A percentile compares a stretch with the other conserved stretches of the same genome.
These are phyloP conservation scores for Elgonia sp. DNA, from an alignment of 2,888 invertebrate genomes.

Conservation along the genomic window DNA sequence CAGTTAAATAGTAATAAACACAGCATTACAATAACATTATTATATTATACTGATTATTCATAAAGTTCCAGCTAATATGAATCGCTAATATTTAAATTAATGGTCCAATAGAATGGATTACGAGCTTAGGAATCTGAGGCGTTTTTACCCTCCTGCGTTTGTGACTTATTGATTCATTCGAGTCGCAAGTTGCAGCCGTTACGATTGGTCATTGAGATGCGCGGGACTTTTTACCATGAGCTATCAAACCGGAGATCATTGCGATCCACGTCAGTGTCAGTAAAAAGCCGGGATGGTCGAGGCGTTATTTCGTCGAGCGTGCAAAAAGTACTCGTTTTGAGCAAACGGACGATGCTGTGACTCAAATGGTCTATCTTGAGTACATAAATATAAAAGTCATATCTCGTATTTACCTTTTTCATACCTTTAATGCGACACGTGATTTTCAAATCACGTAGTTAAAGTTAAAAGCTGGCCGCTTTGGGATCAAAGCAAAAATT, in stretches of 20 bases:
- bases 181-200: constrained; percentile 36
- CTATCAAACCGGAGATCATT: constrained; percentile 68
- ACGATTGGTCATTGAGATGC: constrained; percentile 61
- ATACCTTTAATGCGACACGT: constrained; percentile 13
- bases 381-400: constrained; percentile 69
- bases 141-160: constrained; percentile 43
- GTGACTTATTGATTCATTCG: constrained; percentile 64
- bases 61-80: constrained; percentile 20
- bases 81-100: constrained; percentile 35
- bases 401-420: constrained; percentile 57
- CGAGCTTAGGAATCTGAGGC: constrained; percentile 12
- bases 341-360: constrained; percentile 49
- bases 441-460: background rate
- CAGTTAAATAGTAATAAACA: constrained; percentile 41
- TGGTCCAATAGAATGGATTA: constrained; percentile 54
- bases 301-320: constrained; percentile 45
- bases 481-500: too few species aligned
- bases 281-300: constrained; percentile 60
- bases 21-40: constrained; percentile 46
- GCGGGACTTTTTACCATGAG: constrained; percentile 63
- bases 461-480: too few species aligned
- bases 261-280: constrained; percentile 59
- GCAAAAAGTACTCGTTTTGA: constrained; percentile 67
- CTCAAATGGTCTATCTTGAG: constrained; percentile 65
- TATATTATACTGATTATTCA: constrained; percentile 37